Percentiles rank a stretch among this genome's conserved stretches.
Conservation (phyloP, 2,113 vertebrate genomes). For the Calypte anna region DNA sequence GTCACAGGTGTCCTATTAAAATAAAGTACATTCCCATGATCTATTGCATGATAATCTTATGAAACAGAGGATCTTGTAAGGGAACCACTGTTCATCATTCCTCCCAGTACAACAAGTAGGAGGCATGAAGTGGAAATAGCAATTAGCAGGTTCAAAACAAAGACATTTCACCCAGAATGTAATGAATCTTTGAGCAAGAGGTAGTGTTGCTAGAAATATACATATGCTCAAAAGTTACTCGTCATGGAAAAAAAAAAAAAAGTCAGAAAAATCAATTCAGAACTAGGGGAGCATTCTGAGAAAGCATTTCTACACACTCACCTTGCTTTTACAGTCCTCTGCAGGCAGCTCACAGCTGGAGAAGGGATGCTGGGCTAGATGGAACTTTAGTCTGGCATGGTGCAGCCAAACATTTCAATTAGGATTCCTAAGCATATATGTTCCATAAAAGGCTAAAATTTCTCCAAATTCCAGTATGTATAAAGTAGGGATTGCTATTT, state of each 20-base stretch:
- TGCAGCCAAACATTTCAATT: background rate
- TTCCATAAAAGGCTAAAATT: background rate
- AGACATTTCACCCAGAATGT: background rate
- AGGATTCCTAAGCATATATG: background rate
- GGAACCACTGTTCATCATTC: background rate
- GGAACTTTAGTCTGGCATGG: background rate
- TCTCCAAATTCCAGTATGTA: background rate
- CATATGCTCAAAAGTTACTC: background rate
- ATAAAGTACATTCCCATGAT: background rate
- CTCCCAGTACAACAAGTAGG: background rate
- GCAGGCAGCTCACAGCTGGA: background rate
- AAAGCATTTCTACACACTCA: rapidly evolving
- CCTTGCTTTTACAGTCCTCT: background rate
- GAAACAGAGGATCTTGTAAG: background rate
- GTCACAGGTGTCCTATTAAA: background rate
- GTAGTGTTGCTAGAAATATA: background rate
- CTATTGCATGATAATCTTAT: background rate
- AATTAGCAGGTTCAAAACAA: background rate
- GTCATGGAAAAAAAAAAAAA: background rate
- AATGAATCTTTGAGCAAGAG: background rate
- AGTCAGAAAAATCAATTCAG: background rate
- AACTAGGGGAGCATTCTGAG: background rate
- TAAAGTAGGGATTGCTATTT: background rate
- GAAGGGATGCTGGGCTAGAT: background rate
- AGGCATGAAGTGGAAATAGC: background rate